Base-by-base conservation (phyloP, 2,888 invertebrate genomes). In the Dicyrtoma fusca region DNA sequence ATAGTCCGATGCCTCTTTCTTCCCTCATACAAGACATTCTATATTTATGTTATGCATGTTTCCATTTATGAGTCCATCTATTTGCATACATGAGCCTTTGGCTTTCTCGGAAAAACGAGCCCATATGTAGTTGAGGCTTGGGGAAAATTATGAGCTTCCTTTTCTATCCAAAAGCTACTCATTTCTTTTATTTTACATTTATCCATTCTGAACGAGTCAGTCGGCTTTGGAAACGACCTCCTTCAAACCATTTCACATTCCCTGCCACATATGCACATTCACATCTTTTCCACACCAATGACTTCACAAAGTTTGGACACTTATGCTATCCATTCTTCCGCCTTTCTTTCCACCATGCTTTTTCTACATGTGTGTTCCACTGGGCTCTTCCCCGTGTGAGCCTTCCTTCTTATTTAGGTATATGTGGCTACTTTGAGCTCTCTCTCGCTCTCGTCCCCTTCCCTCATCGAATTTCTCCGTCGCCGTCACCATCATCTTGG, bases 241-340 rank as follows among this genome's bases (percentile, higher is more conserved):
- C 59, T 61, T 61, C 59, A 69, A 69, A 44, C 69, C 59, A 69
- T 69, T 69, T 69, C 45, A 57, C 47, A 62, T 61, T 69, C 69
- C 61, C 62, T 62, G 26, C 69, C 49, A 45, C 62, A 71, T 71
- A 71, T 71, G 71, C 71, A 71, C 63, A 71, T 45, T 26, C 51
- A 55, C 71, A 71, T 71, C 71, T 71, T 71, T 71, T 71, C 71
- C 45, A 63, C 71, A 51, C 63, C 53, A 55, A 63, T 71, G 71
- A 71, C 71, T 70, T 70, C 44, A 59, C 63, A 71, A 63, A 63
- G 71, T 71, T 71, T 71, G 64, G 71, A 71, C 71, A 71, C 71
- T 71, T 71, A 71, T 71, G 71, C 71, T 71, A 71, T 71, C 72
- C 72, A 72, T 66, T 72, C 72, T 61, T 66, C 44, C 72, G 23